Conservation (phyloP, 2,797 vertebrate genomes). For the Anguilla anguilla region DNA sequence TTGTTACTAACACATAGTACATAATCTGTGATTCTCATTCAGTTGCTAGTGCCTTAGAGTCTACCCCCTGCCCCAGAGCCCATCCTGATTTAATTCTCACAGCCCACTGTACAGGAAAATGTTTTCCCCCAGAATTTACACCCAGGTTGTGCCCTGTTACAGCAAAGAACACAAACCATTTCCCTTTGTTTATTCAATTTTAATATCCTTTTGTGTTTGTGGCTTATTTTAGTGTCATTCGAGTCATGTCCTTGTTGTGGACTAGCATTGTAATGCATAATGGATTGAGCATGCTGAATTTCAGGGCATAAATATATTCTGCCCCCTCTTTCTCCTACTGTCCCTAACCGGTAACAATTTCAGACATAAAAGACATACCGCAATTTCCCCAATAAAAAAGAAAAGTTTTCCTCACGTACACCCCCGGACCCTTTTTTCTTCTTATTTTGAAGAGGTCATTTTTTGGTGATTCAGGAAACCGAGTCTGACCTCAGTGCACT, state of each 20-base stretch:
- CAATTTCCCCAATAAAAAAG: slow-evolving; percentile 41
- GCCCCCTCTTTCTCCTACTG: slow-evolving; percentile 32
- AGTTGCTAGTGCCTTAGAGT: not conserved
- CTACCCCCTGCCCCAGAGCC: not conserved
- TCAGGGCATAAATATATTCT: slow-evolving; percentile 27
- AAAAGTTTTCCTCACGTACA: not conserved
- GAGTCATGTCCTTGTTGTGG: slow-evolving; percentile 38
- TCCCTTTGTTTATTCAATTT: not conserved
- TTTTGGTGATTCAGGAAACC: slow-evolving; percentile 41
- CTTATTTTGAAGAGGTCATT: slow-evolving; percentile 40
- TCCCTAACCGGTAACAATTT: slow-evolving; percentile 35
- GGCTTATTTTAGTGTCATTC: slow-evolving; percentile 33
- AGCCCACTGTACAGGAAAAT: not conserved
- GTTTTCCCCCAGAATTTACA: not conserved
- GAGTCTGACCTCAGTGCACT: slow-evolving; percentile 34
- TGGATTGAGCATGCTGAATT: slow-evolving; percentile 47
- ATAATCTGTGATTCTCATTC: not conserved
- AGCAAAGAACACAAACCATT: not conserved
- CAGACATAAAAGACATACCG: slow-evolving; percentile 43
- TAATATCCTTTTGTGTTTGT: not conserved
- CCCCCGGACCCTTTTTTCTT: slow-evolving; percentile 35
- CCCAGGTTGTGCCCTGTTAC: not conserved
- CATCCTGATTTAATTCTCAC: not conserved
- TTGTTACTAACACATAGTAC: too few species aligned
- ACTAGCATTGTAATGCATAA: slow-evolving; percentile 37